phyloP scores from a whole-genome alignment of 2,113 vertebrate genomes.

The Oryzias woworae region DNA sequence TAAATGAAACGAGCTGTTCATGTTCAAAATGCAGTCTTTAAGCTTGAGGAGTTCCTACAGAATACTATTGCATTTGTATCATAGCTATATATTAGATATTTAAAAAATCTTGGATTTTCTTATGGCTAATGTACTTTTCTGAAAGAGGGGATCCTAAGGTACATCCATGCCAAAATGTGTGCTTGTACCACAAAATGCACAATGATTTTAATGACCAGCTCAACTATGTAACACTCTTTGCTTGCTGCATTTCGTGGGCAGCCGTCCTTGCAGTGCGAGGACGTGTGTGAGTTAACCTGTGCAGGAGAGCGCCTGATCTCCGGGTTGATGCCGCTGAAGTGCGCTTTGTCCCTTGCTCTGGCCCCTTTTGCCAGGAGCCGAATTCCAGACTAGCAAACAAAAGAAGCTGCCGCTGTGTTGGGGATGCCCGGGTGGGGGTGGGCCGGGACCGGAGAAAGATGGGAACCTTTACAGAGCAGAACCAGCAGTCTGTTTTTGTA shows the following conservation, averaged over 20 bases:
- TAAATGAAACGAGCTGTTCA: no score
- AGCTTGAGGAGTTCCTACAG: no score
- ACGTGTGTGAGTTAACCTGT: conserved; percentile 1
- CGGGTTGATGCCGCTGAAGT: conserved; percentile 37
- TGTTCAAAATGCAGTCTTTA: no score
- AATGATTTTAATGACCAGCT: no score
- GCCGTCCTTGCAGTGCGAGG: conserved; percentile 4
- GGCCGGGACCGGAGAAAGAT: conserved; percentile 58
- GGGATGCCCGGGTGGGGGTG: conserved; percentile 32
- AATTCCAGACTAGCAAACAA: conserved; percentile 77
- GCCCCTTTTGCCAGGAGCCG: conserved; percentile 60
- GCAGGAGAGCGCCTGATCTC: conserved; percentile 17
- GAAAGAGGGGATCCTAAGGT: no score
- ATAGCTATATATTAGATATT: no score
- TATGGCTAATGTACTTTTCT: no score
- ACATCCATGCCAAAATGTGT: no score
- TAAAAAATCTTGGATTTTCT: no score
- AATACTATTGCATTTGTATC: no score
- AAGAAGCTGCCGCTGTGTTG: conserved; percentile 41
- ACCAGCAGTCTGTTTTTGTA: conserved; percentile 2
- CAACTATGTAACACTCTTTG: no score
- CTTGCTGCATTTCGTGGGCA: conserved; percentile 11
- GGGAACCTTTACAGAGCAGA: conserved; percentile 37
- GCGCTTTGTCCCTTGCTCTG: conserved; percentile 47
- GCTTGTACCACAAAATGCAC: no score